Percentiles rank a stretch among this genome's conserved stretches.
phyloP scores from a whole-genome alignment of 2,113 vertebrate genomes.

The Petaurus breviceps region DNA sequence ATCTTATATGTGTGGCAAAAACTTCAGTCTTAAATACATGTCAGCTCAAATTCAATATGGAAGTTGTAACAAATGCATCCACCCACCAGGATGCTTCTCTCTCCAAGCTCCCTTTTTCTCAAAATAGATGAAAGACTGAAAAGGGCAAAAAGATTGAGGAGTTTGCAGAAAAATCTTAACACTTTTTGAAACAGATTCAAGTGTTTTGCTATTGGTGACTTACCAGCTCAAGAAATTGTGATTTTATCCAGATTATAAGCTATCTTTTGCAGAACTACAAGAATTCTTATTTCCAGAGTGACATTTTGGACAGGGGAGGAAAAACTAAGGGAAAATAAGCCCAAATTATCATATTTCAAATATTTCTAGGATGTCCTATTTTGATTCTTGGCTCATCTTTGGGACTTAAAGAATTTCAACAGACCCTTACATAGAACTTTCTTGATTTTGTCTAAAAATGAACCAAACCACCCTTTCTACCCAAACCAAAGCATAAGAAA shows the following conservation, averaged over 20 bases:
- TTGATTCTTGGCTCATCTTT: slow-evolving; percentile 28
- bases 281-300: slow-evolving; percentile 28
- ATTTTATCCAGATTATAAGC: slow-evolving; percentile 23
- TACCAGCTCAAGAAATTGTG: neutral
- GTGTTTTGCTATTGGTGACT: neutral
- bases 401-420: slow-evolving; percentile 37
- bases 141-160: neutral
- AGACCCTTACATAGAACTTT: neutral
- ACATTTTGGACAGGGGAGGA: neutral
- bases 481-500: neutral
- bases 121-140: neutral
- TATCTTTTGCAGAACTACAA: slow-evolving; percentile 24
- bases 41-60: slow-evolving; percentile 41
- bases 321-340: slow-evolving; percentile 24
- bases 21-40: slow-evolving; percentile 50
- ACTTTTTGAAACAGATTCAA: neutral
- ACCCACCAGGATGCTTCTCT: slow-evolving; percentile 14
- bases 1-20: slow-evolving; percentile 26
- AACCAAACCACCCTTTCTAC: neutral
- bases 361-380: slow-evolving; percentile 31
- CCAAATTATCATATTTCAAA: neutral
- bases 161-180: slow-evolving; percentile 12
- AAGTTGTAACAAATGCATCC: slow-evolving; percentile 38
- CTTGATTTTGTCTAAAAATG: neutral
- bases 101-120: slow-evolving; percentile 14